Base-by-base conservation (phyloP, 2,888 invertebrate genomes). In the Drosophila cracens region DNA sequence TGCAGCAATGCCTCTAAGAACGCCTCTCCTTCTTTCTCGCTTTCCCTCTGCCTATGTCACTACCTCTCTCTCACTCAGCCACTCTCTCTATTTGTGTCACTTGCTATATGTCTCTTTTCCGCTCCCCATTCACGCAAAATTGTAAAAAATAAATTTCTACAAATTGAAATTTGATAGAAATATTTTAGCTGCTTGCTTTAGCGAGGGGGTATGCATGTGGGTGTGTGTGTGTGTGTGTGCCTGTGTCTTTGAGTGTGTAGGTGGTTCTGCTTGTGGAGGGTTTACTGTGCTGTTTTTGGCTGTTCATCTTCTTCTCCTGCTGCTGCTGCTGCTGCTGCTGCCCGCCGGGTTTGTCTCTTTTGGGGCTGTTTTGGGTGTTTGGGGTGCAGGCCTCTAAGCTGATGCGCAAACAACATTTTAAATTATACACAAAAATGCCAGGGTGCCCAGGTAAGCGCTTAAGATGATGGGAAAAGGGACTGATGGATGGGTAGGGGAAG, bases 121-220 rank as follows among this genome's bases (percentile, higher is more conserved):
- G 34, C 49, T 29, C 59, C 54, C 40, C 64, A 64, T 67, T 75
- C 33, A 52, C 36, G 38, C 27, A 56, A 76, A 79, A 74, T 77
- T 77, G 77, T 80, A 77, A 80, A 77, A 80, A 80, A 80, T 74
- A 84, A 86, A 79, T 72, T 83, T 85, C 70, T 87, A 74, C 88
- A 85, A 87, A 85, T 87, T 85, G 88, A 87, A 85, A 88, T 88
- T 85, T 85, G 83, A 87, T 85, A 85, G 86, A 87, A 85, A 87
- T 86, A 82, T 83, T 73, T 76, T 79, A 69, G 79, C 76, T 70
- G 80, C 49, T 74, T 60, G 54, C 52, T 65, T 25, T 46, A 11
- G 43, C 11, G 43, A 43, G 21, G 43, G 43, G 21, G 13, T 46
- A 4, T 16, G 25, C 25, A 4, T 46, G 7, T 46, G 2, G 16